Conservation (phyloP, 2,113 vertebrate genomes). For the Spilogale gracilis region DNA sequence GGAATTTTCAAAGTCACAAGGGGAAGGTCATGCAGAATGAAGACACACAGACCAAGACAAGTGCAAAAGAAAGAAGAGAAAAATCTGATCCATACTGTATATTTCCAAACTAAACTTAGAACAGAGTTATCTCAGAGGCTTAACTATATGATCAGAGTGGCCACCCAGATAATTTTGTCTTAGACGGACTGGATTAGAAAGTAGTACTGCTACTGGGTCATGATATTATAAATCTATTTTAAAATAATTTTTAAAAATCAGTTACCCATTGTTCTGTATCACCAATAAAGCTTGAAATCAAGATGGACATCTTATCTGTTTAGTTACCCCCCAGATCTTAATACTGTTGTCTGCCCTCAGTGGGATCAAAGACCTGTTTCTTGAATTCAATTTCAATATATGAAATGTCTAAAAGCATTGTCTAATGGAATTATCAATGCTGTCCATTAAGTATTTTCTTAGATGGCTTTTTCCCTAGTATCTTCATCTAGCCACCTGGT, state of each 20-base stretch:
- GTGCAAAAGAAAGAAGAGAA: not conserved
- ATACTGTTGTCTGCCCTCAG: not conserved
- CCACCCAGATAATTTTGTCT: not conserved
- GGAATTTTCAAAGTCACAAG: not conserved
- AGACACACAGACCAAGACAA: not conserved
- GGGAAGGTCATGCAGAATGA: not conserved
- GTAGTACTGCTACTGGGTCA: not conserved
- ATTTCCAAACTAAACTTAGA: not conserved
- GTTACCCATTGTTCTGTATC: not conserved
- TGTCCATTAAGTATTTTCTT: not conserved
- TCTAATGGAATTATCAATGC: not conserved
- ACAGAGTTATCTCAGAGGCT: not conserved
- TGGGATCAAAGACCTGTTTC: not conserved
- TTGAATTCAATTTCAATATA: conserved; percentile 18
- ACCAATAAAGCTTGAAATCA: not conserved
- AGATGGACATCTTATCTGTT: not conserved
- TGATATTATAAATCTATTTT: not conserved
- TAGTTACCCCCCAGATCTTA: not conserved
- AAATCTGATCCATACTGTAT: not conserved
- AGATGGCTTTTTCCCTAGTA: not conserved
- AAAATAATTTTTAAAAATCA: conserved; percentile 24
- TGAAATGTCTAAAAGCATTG: not conserved
- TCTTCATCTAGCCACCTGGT: not conserved
- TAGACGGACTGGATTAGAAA: not conserved
- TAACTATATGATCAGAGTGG: not conserved